A percentile compares a stretch with the other conserved stretches of the same genome.
These are phyloP conservation scores for Pterocles gutturalis DNA, from an alignment of 2,113 vertebrate genomes.

Conservation along the genomic window DNA sequence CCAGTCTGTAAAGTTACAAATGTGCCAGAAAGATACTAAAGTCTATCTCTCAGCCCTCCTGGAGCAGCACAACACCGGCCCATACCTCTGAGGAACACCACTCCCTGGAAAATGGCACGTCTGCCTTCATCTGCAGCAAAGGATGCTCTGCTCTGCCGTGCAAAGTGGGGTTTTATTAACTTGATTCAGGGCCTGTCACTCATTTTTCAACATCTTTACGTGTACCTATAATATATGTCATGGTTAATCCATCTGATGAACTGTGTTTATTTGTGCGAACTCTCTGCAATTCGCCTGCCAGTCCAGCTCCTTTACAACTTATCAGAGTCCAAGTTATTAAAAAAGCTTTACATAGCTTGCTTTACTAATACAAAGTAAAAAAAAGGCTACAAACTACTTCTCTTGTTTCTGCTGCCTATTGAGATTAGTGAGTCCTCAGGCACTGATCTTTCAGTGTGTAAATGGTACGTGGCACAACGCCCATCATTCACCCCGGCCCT, in stretches of 20 bases:
- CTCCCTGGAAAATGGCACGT: background rate
- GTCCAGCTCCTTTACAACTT: background rate
- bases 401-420: background rate
- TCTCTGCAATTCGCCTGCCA: background rate
- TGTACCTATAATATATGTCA: background rate
- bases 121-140: background rate
- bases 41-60: background rate
- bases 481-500: background rate
- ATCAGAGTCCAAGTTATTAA: background rate
- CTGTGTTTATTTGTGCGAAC: background rate
- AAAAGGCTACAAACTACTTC: background rate
- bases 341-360: background rate
- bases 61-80: background rate
- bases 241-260: conserved; percentile 7
- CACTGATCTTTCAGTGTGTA: background rate
- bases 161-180: conserved; percentile 36
- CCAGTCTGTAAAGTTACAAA: background rate
- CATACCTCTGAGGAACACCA: background rate
- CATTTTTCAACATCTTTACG: background rate
- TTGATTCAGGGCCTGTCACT: conserved; percentile 27
- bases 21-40: background rate
- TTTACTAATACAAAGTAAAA: background rate
- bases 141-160: background rate
- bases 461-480: background rate
- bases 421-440: background rate